Evolutionary conservation across 1,140 invertebrate genomes (phyloP), one percentile per base, ranked within the genome.

Genomic region (Sitophilus oryzae): DNA sequence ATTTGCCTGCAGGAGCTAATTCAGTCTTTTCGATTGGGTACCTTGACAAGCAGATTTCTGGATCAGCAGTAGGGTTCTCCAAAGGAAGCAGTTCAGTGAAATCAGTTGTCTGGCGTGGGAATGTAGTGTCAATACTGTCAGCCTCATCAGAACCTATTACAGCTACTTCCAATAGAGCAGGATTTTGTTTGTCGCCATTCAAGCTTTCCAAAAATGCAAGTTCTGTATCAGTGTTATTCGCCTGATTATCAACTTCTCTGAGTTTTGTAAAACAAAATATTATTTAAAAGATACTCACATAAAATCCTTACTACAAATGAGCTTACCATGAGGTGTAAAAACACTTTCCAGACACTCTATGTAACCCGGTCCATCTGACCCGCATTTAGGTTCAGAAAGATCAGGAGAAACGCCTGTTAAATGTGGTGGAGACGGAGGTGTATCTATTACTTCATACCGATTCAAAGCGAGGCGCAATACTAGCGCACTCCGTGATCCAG

Each of bases 271-370:
- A 40, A 40, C 37, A 40, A 40, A 40, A 3, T 18, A 40, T 40
- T 40, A 3, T 18, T n/a, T n/a, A n/a, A n/a, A n/a, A 1, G 15
- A 18, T 9, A 40, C 37, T 40, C 37, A 18, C 11, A 40, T 15
- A 40, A n/a, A 40, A 18, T 40, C 16, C 37, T n/a, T 40, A 8
- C 37, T 40, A 40, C 37, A 40, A 40, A 40, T 18, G 37, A 40
- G 37, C 37, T 40, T 40, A 40, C 37, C 37, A 40, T 40, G 9
- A 40, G 10, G 37, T 40, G 37, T 40, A 40, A n/a, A 15, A 40
- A 14, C 37, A 40, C 10, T 8, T 40, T 40, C 37, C 37, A 40
- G 37, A 16, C 37, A 40, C 37, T 40, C 37, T 40, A 40, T 40
- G 15, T 40, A 40, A 40, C 37, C 37, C 14, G 37, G 37, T 40